Conservation (phyloP, 2,113 vertebrate genomes). For the Istiophorus platypterus region DNA sequence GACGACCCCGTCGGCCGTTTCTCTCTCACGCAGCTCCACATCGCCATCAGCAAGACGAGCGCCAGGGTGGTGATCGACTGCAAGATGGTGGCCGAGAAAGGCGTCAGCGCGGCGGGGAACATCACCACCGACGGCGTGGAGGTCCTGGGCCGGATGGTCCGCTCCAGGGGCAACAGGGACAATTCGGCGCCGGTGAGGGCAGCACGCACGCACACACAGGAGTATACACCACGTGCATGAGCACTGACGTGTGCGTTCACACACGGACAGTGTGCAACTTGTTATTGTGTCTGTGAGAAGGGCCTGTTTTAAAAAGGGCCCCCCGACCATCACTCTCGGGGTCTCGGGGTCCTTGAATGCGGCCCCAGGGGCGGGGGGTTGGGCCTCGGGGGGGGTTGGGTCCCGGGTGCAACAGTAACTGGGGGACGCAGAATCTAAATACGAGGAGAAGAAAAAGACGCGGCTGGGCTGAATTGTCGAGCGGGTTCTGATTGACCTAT, state of each 20-base stretch:
- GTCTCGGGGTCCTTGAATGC: no score
- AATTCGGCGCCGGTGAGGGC: slow-evolving; percentile 91
- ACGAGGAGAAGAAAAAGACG: no score
- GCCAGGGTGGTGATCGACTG: slow-evolving; percentile 93
- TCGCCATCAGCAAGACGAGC: slow-evolving; percentile 91
- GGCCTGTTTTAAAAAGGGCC: no score
- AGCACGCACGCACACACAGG: neutral
- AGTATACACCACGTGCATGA: neutral
- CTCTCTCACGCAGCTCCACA: slow-evolving; percentile 86
- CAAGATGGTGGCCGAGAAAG: slow-evolving; percentile 89
- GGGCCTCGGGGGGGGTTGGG: no score
- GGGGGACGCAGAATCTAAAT: no score
- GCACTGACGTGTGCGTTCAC: neutral
- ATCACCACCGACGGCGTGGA: slow-evolving; percentile 91
- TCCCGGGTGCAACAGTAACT: no score
- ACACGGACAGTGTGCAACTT: no score
- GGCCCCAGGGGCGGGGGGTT: no score
- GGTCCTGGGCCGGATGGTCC: slow-evolving; percentile 94
- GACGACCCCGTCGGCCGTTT: neutral
- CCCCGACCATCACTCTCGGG: no score
- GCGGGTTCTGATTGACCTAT: no score
- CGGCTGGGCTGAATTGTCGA: no score
- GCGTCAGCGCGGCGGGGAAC: slow-evolving; percentile 91
- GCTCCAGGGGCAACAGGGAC: slow-evolving; percentile 90
- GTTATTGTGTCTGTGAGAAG: no score